A percentile compares a stretch with the other conserved stretches of the same genome.
These are phyloP conservation scores for Sebastes goodei DNA, from an alignment of 2,797 vertebrate genomes.

Conservation along the genomic window DNA sequence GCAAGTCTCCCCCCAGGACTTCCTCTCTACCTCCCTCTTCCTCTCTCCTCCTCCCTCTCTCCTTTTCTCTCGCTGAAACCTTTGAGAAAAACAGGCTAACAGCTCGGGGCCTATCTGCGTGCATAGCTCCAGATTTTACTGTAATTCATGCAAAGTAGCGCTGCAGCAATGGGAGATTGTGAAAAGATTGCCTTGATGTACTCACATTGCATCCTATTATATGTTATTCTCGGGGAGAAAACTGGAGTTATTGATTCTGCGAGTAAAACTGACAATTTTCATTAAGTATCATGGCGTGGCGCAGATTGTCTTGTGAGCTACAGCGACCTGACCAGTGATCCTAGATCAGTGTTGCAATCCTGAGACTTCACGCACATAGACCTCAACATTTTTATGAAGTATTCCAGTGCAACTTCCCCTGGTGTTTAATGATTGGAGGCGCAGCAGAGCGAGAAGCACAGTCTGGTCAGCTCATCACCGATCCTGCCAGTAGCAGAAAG, in stretches of 20 bases:
- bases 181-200: slow-evolving; percentile 73
- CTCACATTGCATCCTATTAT: slow-evolving; percentile 73
- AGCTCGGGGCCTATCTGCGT: slow-evolving; percentile 70
- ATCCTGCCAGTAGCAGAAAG: slow-evolving; percentile 47
- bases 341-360: slow-evolving; percentile 42
- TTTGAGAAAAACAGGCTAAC: slow-evolving; percentile 75
- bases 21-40: slow-evolving; percentile 40
- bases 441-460: slow-evolving; percentile 52
- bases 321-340: slow-evolving; percentile 44
- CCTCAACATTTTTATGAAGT: slow-evolving; percentile 54
- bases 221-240: slow-evolving; percentile 64
- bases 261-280: slow-evolving; percentile 71
- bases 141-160: slow-evolving; percentile 78
- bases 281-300: slow-evolving; percentile 39
- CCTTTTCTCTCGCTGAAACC: slow-evolving; percentile 61
- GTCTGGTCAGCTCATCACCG: slow-evolving; percentile 64
- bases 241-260: slow-evolving; percentile 68
- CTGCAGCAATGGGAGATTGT: slow-evolving; percentile 65
- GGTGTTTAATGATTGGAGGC: slow-evolving; percentile 55
- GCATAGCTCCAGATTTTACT: slow-evolving; percentile 74
- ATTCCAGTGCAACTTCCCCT: slow-evolving; percentile 49
- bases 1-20: slow-evolving; percentile 59
- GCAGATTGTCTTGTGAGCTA: slow-evolving; percentile 34
- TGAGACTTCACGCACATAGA: slow-evolving; percentile 26
- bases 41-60: slow-evolving; percentile 29